Evolutionary conservation across 2,113 vertebrate species (phyloP).

Genomic region (Microtus pennsylvanicus): DNA sequence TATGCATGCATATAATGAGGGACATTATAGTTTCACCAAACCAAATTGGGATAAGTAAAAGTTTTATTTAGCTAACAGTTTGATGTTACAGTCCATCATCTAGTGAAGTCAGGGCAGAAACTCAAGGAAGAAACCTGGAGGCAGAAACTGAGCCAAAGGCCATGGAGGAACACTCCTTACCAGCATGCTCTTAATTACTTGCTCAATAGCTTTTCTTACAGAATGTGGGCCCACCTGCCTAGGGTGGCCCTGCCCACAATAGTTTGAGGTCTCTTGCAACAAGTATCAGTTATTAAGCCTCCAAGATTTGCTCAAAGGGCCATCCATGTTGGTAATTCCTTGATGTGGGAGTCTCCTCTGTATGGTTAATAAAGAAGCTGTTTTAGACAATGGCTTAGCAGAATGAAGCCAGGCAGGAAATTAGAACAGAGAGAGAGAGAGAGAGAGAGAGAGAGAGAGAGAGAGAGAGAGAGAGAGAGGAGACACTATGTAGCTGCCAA

Average conservation of each 20-base stretch:
- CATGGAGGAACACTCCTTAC: neutral
- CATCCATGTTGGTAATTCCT: neutral
- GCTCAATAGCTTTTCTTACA: neutral
- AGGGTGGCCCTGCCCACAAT: neutral
- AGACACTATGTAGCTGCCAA: no score
- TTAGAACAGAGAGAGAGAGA: no score
- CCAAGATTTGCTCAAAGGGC: neutral
- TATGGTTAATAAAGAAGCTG: no score
- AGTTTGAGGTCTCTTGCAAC: neutral
- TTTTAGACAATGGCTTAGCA: no score
- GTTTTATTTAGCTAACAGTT: neutral
- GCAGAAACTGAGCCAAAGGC: neutral
- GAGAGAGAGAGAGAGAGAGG: accelerated
- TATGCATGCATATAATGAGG: neutral
- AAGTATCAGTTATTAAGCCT: neutral
- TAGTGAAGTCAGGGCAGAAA: neutral
- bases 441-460: no score
- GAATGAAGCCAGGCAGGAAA: no score
- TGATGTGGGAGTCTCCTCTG: no score
- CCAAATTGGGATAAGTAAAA: neutral
- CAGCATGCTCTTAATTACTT: neutral
- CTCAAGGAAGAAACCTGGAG: neutral
- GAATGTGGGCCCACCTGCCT: neutral
- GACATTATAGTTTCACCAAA: neutral
- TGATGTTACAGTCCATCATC: neutral